Base-by-base conservation (phyloP, 2,113 vertebrate species). In the Solenodon paradoxus region DNA sequence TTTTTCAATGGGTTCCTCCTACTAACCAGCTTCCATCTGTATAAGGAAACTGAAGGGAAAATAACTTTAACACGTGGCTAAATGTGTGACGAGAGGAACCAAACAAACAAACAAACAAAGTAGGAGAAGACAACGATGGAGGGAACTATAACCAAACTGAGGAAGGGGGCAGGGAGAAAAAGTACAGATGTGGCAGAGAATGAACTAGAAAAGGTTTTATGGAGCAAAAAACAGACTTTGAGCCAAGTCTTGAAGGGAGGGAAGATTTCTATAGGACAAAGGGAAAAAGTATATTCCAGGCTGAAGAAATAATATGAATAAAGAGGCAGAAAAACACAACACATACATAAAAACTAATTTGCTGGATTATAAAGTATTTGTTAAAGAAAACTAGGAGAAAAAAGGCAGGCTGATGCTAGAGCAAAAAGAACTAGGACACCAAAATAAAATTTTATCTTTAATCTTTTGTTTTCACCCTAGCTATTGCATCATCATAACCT, bases 351-450 rank as follows among this genome's bases (percentile, higher is more conserved):
- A 95, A 79, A 61, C 35, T 32, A 79, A 35, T 79, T 79, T 86
- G 72, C 74, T 86, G 64, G 45, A 72, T 72, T 71, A 79, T 1
- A 55, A 38, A 85, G 55, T 79, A 71, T 17, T 85, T 53, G 55
- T 71, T 86, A 85, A 90, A 78, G 75, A 82, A 59, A 94, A 68
- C 51, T 42, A 77, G n/a, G 8, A 72, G 77, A 49, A 95, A 84
- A 95, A 79, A 45, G n/a, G 63, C 30, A 86, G 38, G 24, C 85
- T 47, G 38, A 63, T 47, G 9, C 30, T 80, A 80, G 24, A 61
- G 47, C 26, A 91, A 12, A 85, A 47, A 88, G 17, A 57, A 82
- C 22, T 2, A 82, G 12, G 16, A 64, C 35, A 91, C 32, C 26
- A 38, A 55, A 45, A 51, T 64, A 72, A 71, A 51, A 79, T 49